Evolutionary conservation across 2,888 invertebrate genomes (phyloP).

Genomic region (Blomia tropicalis): DNA sequence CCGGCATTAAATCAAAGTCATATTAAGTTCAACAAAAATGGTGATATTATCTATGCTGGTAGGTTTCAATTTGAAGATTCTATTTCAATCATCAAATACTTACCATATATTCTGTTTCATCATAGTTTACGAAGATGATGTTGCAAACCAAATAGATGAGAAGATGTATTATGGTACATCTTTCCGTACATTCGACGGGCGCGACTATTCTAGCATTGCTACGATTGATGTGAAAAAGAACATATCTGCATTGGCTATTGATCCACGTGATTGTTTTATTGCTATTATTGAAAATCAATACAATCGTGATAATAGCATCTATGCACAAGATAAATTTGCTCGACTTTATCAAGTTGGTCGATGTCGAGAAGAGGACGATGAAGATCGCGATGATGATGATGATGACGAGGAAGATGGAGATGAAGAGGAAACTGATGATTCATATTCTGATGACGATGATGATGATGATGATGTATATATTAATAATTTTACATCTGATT

Average conservation of each 20-base stretch:
- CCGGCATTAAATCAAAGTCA: conserved; percentile 67
- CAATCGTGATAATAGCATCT: not conserved
- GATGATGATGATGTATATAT: conserved; percentile 18
- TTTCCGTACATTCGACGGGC: conserved; percentile 82
- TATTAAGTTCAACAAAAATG: conserved; percentile 69
- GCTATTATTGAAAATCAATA: conserved; percentile 27
- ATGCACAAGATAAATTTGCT: conserved; percentile 43
- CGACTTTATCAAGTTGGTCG: conserved; percentile 82
- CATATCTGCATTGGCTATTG: conserved; percentile 24
- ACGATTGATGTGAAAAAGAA: conserved; percentile 24
- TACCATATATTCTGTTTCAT: conserved; percentile 9
- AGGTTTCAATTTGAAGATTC: conserved; percentile 16
- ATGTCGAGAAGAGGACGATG: conserved; percentile 69
- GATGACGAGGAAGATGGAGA: conserved; percentile 27
- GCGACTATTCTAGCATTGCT: conserved; percentile 76
- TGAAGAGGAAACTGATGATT: conserved; percentile 26
- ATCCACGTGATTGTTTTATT: conserved; percentile 28
- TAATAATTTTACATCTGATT: not conserved
- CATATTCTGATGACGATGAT: conserved; percentile 25
- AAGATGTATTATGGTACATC: conserved; percentile 61
- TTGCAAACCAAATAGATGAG: conserved; percentile 37
- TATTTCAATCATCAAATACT: no score
- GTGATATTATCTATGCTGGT: conserved; percentile 68
- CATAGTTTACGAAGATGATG: conserved; percentile 38
- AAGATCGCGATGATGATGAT: conserved; percentile 37